Percentiles rank a stretch among this genome's conserved stretches.
These are phyloP conservation scores for Drosophila kurseongensis DNA, from an alignment of 1,140 invertebrate species.

Conservation along the genomic window DNA sequence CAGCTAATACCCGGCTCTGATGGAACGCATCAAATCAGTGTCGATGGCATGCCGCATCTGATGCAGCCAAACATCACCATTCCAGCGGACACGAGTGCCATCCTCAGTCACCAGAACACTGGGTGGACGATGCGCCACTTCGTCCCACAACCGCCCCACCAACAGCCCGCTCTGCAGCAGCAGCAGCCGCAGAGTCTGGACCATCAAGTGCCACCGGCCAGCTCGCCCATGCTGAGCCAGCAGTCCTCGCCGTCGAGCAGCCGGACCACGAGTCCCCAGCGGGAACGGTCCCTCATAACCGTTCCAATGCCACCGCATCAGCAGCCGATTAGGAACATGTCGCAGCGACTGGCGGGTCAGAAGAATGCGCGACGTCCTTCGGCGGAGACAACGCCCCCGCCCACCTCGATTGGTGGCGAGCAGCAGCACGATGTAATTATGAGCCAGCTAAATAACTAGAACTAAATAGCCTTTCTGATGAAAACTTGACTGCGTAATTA, in stretches of 20 bases:
- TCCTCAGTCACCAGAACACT: constrained; percentile 67
- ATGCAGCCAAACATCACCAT: constrained; percentile 80
- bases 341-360: constrained; percentile 63
- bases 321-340: constrained; percentile 71
- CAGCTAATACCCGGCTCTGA: constrained; percentile 71
- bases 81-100: constrained; percentile 80
- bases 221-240: constrained; percentile 87
- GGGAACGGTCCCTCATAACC: constrained; percentile 84
- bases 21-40: constrained; percentile 58
- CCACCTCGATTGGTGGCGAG: constrained; percentile 57
- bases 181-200: constrained; percentile 54
- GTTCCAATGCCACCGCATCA: constrained; percentile 62
- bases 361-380: constrained; percentile 84
- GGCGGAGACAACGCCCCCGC: constrained; percentile 85
- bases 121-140: constrained; percentile 62
- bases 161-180: constrained; percentile 38
- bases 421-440: constrained; percentile 56
- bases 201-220: constrained; percentile 84
- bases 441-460: not conserved
- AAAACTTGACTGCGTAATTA: too few relatives aligned
- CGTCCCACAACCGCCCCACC: constrained; percentile 63
- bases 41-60: constrained; percentile 78
- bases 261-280: constrained; percentile 86
- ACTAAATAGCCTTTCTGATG: too few relatives aligned
- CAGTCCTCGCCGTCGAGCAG: constrained; percentile 86